Percentiles rank a stretch among this genome's conserved stretches.
phyloP scores from a whole-genome alignment of 2,113 vertebrate species.

The Syngnathus typhle region DNA sequence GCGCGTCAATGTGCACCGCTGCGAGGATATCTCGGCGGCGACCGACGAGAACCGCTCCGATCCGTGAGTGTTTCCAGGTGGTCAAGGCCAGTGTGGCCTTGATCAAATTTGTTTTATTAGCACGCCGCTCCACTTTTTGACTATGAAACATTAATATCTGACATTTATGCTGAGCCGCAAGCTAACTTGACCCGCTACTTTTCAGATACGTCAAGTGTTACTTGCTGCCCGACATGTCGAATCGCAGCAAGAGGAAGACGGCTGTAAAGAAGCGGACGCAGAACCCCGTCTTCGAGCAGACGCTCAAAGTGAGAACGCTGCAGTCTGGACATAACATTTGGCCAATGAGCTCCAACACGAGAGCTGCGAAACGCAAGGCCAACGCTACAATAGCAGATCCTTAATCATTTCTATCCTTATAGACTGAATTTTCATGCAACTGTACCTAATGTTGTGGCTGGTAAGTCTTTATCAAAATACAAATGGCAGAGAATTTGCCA shows the following conservation, averaged over 20 bases:
- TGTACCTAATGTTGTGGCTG: background rate
- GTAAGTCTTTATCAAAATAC: background rate
- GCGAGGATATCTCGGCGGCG: slow-evolving; percentile 81
- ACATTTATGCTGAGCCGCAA: too few relatives aligned
- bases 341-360: background rate
- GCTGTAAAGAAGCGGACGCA: slow-evolving; percentile 83
- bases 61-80: slow-evolving; percentile 75
- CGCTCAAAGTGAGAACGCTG: slow-evolving; percentile 74
- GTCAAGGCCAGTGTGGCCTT: too few relatives aligned
- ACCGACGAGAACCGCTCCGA: slow-evolving; percentile 78
- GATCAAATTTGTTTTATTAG: too few relatives aligned
- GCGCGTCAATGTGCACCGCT: slow-evolving; percentile 77
- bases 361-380: too few relatives aligned
- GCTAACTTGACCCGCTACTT: slow-evolving; percentile 3
- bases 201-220: slow-evolving; percentile 91
- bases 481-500: background rate
- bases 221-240: slow-evolving; percentile 87
- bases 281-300: slow-evolving; percentile 89
- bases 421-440: background rate
- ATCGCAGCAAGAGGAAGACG: slow-evolving; percentile 89
- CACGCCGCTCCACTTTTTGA: too few relatives aligned
- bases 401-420: too few relatives aligned
- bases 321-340: background rate
- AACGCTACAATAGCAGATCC: too few relatives aligned
- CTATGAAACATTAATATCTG: too few relatives aligned